Percentiles rank a stretch among this genome's conserved stretches.
phyloP scores from a whole-genome alignment of 2,797 vertebrate genomes.

The Hypotaenidia okinawae region DNA sequence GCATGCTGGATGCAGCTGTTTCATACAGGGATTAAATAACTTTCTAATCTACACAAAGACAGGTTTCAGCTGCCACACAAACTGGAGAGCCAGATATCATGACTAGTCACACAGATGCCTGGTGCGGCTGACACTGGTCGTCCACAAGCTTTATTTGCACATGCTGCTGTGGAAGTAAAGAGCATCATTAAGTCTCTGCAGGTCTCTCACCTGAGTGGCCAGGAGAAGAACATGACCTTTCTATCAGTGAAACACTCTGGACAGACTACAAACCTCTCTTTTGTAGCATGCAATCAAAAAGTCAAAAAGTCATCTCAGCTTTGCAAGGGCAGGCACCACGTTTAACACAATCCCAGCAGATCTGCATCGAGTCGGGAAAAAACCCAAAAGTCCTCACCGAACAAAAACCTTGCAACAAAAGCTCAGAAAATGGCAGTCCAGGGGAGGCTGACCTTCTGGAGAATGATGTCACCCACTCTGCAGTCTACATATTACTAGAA shows the following conservation, averaged over 20 bases:
- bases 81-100: neutral
- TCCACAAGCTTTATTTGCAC: neutral
- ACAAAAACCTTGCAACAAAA: neutral
- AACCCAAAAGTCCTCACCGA: neutral
- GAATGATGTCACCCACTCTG: constrained; percentile 78
- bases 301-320: neutral
- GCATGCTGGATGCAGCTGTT: constrained; percentile 32
- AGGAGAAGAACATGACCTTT: neutral
- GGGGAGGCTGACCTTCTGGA: constrained; percentile 68
- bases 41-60: constrained; percentile 39
- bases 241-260: neutral
- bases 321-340: neutral
- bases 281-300: neutral
- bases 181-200: neutral
- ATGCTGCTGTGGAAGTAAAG: neutral
- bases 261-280: neutral
- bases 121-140: fast-evolving
- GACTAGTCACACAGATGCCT: neutral
- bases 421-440: neutral
- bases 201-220: neutral
- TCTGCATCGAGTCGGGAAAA: neutral
- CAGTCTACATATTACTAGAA: constrained; percentile 35
- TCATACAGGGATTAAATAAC: constrained; percentile 29
- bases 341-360: neutral
- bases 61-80: constrained; percentile 32